phyloP scores from a whole-genome alignment of 1,140 invertebrate species.

The Solen grandis region DNA sequence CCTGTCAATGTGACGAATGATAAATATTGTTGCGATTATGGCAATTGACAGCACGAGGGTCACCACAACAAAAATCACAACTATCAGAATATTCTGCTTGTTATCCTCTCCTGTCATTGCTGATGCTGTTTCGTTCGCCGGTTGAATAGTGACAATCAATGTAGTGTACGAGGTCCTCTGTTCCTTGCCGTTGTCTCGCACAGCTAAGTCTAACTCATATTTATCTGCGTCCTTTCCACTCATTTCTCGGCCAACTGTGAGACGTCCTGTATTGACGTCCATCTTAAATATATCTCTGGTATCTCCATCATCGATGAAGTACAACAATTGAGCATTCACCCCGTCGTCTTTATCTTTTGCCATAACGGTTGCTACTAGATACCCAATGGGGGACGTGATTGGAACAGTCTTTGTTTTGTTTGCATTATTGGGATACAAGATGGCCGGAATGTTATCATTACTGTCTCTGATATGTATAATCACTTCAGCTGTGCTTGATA shows the following conservation, averaged over 20 bases:
- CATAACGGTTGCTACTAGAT: conserved; percentile 61
- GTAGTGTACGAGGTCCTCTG: conserved; percentile 61
- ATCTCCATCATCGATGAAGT: conserved; percentile 80
- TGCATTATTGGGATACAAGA: conserved; percentile 79
- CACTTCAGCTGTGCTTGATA: conserved; percentile 93
- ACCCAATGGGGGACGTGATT: conserved; percentile 62
- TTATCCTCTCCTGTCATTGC: conserved; percentile 50
- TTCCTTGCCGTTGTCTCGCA: conserved; percentile 64
- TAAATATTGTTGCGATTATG: conserved; percentile 72
- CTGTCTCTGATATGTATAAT: conserved; percentile 90
- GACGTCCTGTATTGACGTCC: conserved; percentile 63
- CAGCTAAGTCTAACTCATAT: conserved; percentile 67
- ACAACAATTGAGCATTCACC: conserved; percentile 94
- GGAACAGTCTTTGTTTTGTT: conserved; percentile 69
- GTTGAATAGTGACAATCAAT: conserved; percentile 65
- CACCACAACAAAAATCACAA: conserved; percentile 71
- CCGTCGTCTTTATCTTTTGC: conserved; percentile 68
- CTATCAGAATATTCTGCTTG: conserved; percentile 70
- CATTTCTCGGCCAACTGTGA: conserved; percentile 66
- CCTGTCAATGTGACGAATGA: conserved; percentile 70
- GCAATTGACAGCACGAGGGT: conserved; percentile 70
- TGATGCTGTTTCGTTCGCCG: conserved; percentile 63
- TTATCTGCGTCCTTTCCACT: conserved; percentile 63
- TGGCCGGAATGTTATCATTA: conserved; percentile 83
- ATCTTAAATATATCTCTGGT: conserved; percentile 68